phyloP scores from a whole-genome alignment of 2,797 vertebrate species.

The Karalla daura region DNA sequence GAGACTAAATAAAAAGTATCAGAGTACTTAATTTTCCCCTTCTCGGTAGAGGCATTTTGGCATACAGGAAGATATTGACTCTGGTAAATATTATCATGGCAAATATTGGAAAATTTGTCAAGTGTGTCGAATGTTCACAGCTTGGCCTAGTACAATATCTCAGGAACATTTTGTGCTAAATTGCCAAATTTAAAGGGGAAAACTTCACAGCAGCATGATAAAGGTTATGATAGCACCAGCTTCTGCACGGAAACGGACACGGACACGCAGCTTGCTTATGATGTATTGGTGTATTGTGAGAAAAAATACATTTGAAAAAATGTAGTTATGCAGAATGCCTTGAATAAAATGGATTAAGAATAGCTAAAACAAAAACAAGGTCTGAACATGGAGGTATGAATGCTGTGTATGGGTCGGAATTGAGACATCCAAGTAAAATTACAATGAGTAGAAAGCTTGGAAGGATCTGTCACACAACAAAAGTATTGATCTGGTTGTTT shows the following conservation, averaged over 20 bases:
- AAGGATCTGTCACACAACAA: no score
- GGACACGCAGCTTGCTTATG: no score
- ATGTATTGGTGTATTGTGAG: no score
- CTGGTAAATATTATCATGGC: slow-evolving; percentile 24
- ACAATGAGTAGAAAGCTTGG: no score
- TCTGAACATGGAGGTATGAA: no score
- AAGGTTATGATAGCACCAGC: slow-evolving; percentile 21
- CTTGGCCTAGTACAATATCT: slow-evolving; percentile 31
- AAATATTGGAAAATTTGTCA: slow-evolving; percentile 31
- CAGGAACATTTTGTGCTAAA: slow-evolving; percentile 34
- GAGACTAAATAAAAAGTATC: not conserved
- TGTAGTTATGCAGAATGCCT: no score
- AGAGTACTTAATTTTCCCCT: not conserved
- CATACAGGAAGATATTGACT: not conserved
- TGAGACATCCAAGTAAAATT: no score
- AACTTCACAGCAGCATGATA: slow-evolving; percentile 17
- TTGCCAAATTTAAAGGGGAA: slow-evolving; percentile 27
- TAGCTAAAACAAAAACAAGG: no score
- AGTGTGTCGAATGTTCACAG: slow-evolving; percentile 45
- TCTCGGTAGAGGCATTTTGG: not conserved
- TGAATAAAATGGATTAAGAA: no score
- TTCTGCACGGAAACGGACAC: not conserved
- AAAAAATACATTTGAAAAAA: no score
- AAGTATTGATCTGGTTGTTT: no score
- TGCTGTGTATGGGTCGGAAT: no score